Evolutionary conservation across 2,797 vertebrate species (phyloP).

Genomic region (Poeciliopsis paucimaculata): DNA sequence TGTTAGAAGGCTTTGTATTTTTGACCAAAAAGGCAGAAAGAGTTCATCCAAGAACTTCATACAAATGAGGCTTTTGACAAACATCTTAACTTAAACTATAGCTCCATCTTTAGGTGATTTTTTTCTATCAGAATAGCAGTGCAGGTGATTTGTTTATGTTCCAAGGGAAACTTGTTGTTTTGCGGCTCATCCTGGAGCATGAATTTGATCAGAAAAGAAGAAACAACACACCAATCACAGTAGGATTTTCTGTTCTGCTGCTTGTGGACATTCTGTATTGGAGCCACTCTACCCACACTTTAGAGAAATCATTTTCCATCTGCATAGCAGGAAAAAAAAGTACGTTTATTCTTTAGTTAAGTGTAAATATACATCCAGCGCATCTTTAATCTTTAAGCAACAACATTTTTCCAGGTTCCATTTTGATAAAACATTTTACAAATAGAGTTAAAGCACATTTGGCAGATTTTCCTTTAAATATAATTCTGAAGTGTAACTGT

Average conservation of each 20-base stretch:
- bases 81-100: background rate
- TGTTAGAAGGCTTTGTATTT: background rate
- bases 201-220: background rate
- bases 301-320: background rate
- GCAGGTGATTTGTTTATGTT: background rate
- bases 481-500: background rate
- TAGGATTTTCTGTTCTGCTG: background rate
- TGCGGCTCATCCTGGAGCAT: background rate
- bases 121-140: background rate
- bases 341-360: background rate
- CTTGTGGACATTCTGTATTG: background rate
- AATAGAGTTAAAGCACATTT: background rate
- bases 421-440: background rate
- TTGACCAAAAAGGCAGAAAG: background rate
- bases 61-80: background rate
- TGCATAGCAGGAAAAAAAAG: background rate
- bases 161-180: background rate
- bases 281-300: background rate
- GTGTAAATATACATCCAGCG: background rate
- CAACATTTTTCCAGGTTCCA: background rate
- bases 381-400: background rate
- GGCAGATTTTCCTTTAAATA: background rate
- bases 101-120: background rate
- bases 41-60: background rate
- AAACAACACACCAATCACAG: background rate